Evolutionary conservation across 30 jellyfish, hydroid and myxozoan species (phyloP).

Genomic region (Nemopilema nomurai): DNA sequence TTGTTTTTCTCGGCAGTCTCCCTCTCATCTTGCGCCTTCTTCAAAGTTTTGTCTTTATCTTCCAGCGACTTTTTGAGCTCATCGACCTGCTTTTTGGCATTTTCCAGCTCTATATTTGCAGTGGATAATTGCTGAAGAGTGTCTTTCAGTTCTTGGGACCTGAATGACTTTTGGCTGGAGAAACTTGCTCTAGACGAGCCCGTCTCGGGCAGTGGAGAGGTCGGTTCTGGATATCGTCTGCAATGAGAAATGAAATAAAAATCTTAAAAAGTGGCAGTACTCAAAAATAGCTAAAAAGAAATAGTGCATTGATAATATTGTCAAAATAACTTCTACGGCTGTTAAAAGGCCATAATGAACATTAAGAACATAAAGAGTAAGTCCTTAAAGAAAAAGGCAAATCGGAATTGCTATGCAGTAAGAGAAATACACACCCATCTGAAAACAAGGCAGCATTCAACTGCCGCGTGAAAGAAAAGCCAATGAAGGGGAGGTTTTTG

Average conservation of each 20-base stretch:
- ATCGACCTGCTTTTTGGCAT: slow-evolving; percentile 66
- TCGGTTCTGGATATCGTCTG: slow-evolving; percentile 63
- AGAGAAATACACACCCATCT: slow-evolving; percentile 58
- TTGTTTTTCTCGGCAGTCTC: slow-evolving; percentile 87
- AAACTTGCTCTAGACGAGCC: slow-evolving; percentile 51
- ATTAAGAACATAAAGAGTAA: too few species aligned
- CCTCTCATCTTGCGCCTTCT: slow-evolving; percentile 75
- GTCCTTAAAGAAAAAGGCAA: neutral
- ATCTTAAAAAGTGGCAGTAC: too few species aligned
- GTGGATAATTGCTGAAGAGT: slow-evolving; percentile 60
- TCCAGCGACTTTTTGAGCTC: slow-evolving; percentile 64
- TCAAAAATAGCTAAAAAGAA: too few species aligned
- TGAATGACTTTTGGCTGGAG: slow-evolving; percentile 62
- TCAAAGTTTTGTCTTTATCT: slow-evolving; percentile 59
- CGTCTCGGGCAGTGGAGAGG: slow-evolving; percentile 59
- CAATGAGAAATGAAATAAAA: too few species aligned
- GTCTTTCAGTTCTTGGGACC: slow-evolving; percentile 78
- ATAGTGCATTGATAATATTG: too few species aligned
- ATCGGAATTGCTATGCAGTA: too few species aligned
- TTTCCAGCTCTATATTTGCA: slow-evolving; percentile 77
- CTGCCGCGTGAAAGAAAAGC: slow-evolving; percentile 96
- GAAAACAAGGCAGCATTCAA: slow-evolving; percentile 70
- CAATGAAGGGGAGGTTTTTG: slow-evolving; percentile 96
- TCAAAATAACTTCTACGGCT: too few species aligned
- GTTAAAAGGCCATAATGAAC: too few species aligned